Conservation (phyloP, 2,797 vertebrate genomes). For the Thaleichthys pacificus region DNA sequence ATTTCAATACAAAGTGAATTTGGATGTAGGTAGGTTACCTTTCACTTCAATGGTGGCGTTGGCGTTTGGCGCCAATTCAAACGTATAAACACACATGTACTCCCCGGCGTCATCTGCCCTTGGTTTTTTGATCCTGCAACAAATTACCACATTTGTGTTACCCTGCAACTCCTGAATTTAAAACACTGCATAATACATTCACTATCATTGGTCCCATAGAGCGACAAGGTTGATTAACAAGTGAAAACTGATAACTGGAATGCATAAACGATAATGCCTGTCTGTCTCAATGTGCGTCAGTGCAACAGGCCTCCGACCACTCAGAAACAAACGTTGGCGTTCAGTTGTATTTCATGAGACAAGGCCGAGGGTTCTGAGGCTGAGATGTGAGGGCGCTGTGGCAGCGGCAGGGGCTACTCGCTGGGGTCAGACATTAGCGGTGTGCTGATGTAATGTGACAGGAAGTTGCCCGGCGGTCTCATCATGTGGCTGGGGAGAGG, state of each 20-base stretch:
- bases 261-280: not conserved
- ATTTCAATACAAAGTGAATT: not conserved
- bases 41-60: constrained; percentile 96
- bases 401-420: constrained; percentile 56
- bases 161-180: too few species aligned
- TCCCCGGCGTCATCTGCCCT: constrained; percentile 93
- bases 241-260: constrained; percentile 13
- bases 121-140: constrained; percentile 86
- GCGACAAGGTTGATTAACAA: constrained; percentile 15
- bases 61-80: constrained; percentile 84
- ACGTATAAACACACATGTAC: constrained; percentile 95
- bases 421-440: constrained; percentile 53
- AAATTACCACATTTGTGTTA: constrained; percentile 40
- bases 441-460: constrained; percentile 73
- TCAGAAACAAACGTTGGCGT: constrained; percentile 40
- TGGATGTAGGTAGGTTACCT: constrained; percentile 76
- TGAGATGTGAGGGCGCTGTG: constrained; percentile 46
- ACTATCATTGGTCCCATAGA: constrained; percentile 26
- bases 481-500: constrained; percentile 63
- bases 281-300: not conserved
- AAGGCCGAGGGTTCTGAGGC: constrained; percentile 44
- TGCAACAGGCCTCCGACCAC: not conserved
- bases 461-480: constrained; percentile 70
- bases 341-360: constrained; percentile 50
- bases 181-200: not conserved